Evolutionary conservation across 92 coral and sea anemone genomes (phyloP), one percentile per base, ranked within the genome.

Genomic region (Umimayanthus chanpuru): DNA sequence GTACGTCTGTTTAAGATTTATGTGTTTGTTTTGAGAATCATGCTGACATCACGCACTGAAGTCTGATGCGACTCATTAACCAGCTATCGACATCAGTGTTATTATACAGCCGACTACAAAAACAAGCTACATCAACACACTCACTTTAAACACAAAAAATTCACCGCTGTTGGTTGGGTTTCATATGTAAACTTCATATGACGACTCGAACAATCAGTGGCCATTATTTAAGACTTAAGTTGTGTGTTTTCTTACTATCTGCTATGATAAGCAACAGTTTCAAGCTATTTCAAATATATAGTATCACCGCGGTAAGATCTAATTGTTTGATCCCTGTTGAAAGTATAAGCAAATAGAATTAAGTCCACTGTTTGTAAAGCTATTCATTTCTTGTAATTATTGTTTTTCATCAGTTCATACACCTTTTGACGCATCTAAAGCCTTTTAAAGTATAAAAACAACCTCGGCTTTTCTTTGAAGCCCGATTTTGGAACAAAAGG

Each of bases 311-410:
- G 77, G 77, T 70, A 71, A 83, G 78, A 83, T 78, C 87, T 83
- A 83, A 83, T 83, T 83, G 87, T 70, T 83, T 83, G 87, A 83
- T 83, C 87, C 87, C 71, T 68, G 87, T 83, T 83, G 87, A 83
- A 83, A 83, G 87, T 83, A 71, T 83, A 83, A 83, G 87, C 78
- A 83, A 83, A 83, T 83, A 83, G 87, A 83, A 83, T 83, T 83
- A 83, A 83, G 87, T 83, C 79, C 87, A 83, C 61, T 83, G 87
- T 83, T 83, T 83, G 87, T 83, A 83, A 83, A 83, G 55, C 78
- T 73, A 70, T 83, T 68, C 65, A 82, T 82, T 80, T 82, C 86
- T 82, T 43, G 87, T 71, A 83, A 73, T 83, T 83, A 83, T 83
- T 83, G 87, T 83, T 70, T 80, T 81, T 36, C 85, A 81, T 56